Percentiles rank a stretch among this genome's conserved stretches.
phyloP scores from a whole-genome alignment of 2,888 invertebrate genomes.

The Selenia dentaria region DNA sequence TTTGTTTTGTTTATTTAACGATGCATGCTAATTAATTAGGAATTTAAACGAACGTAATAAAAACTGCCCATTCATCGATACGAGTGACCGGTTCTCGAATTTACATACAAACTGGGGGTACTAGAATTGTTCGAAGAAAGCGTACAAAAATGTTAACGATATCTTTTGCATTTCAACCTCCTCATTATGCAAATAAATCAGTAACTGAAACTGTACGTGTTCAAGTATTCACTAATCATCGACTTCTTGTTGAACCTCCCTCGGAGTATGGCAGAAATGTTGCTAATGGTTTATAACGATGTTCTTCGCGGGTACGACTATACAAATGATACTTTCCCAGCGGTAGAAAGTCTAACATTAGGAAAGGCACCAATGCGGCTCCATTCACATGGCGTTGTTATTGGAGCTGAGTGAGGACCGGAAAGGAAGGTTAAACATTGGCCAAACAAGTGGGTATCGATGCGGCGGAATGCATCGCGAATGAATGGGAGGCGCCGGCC shows the following conservation, averaged over 20 bases:
- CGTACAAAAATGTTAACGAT: constrained; percentile 33
- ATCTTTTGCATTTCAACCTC: constrained; percentile 40
- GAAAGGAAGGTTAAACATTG: constrained; percentile 70
- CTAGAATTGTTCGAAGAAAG: constrained; percentile 25
- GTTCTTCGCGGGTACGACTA: constrained; percentile 56
- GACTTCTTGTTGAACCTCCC: constrained; percentile 44
- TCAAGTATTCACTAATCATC: constrained; percentile 44
- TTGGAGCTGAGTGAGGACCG: constrained; percentile 66
- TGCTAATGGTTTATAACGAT: constrained; percentile 63
- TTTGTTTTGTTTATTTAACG: constrained; percentile 43
- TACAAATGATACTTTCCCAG: constrained; percentile 75
- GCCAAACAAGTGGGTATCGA: constrained; percentile 60
- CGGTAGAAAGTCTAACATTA: constrained; percentile 77
- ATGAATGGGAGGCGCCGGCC: constrained; percentile 62
- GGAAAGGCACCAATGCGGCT: constrained; percentile 59
- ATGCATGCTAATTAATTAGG: constrained; percentile 44
- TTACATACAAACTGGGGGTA: constrained; percentile 29
- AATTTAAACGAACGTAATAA: constrained; percentile 45
- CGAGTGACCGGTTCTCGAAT: constrained; percentile 40
- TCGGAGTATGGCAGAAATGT: constrained; percentile 59
- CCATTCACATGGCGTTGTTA: constrained; percentile 69
- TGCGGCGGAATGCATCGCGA: constrained; percentile 48
- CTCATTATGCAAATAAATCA: constrained; percentile 51
- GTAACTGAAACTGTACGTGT: constrained; percentile 48
- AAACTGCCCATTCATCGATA: constrained; percentile 42